Conservation (phyloP, 2,888 invertebrate genomes). For the Arenicola marina region DNA sequence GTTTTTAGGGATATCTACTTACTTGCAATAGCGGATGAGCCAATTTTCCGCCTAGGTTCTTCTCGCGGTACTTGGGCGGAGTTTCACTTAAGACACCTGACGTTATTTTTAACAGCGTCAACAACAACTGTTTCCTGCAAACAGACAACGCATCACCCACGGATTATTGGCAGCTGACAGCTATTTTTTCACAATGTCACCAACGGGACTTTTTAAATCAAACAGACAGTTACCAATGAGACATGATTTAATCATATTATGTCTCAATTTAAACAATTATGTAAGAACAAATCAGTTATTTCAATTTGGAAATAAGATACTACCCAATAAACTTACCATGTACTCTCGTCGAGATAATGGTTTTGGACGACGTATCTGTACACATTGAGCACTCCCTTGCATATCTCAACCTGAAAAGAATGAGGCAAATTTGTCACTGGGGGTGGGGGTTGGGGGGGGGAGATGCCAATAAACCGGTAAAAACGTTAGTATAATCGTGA, state of each 20-base stretch:
- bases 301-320: not conserved
- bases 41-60: slow-evolving; percentile 62
- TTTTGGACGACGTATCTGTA: slow-evolving; percentile 98
- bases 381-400: slow-evolving; percentile 93
- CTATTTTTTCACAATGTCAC: too few relatives aligned
- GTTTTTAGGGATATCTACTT: too few relatives aligned
- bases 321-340: slow-evolving; percentile 71
- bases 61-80: slow-evolving; percentile 76
- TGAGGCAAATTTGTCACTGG: too few relatives aligned
- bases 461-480: too few relatives aligned
- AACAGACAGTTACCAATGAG: too few relatives aligned
- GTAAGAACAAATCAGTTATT: too few relatives aligned
- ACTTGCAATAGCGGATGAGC: slow-evolving; percentile 64
- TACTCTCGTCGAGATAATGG: slow-evolving; percentile 85
- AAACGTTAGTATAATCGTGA: too few relatives aligned
- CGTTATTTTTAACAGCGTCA: slow-evolving; percentile 88
- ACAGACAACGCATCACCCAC: not conserved
- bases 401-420: slow-evolving; percentile 76
- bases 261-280: too few relatives aligned
- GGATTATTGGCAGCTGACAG: not conserved
- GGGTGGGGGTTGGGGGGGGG: too few relatives aligned
- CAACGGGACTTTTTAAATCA: too few relatives aligned
- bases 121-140: slow-evolving; percentile 79
- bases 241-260: too few relatives aligned
- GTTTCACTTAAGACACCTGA: slow-evolving; percentile 78